A percentile compares a stretch with the other conserved stretches of the same genome.
These are phyloP conservation scores for Cladopsammia gracilis DNA, from an alignment of 64 coral and sea anemone species.

Conservation along the genomic window DNA sequence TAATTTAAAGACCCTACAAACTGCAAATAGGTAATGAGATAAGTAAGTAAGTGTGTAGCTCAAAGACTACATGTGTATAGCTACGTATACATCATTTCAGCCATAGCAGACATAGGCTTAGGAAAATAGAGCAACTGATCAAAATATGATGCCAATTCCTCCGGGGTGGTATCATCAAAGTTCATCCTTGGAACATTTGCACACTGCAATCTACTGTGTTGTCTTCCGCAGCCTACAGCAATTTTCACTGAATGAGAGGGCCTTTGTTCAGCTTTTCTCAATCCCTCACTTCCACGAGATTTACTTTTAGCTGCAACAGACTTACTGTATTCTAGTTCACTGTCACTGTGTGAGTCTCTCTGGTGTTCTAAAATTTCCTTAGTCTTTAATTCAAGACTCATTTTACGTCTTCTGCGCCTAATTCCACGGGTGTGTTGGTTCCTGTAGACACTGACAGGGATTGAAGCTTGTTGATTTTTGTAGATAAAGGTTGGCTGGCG, in stretches of 20 bases:
- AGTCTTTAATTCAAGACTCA: slow-evolving; percentile 12
- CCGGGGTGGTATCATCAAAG: slow-evolving; percentile 97
- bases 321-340: slow-evolving; percentile 21
- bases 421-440: slow-evolving; percentile 30
- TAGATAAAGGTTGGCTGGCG: slow-evolving; percentile 79
- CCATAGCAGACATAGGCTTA: slow-evolving; percentile 99
- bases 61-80: neutral
- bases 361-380: neutral
- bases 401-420: slow-evolving; percentile 21
- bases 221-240: slow-evolving; percentile 78
- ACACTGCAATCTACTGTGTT: slow-evolving; percentile 79
- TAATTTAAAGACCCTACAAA: too few relatives aligned
- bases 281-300: neutral
- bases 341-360: slow-evolving; percentile 31
- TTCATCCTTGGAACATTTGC: slow-evolving; percentile 67
- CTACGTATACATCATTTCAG: slow-evolving; percentile 99
- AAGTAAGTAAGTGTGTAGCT: too few relatives aligned
- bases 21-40: neutral
- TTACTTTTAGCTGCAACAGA: neutral
- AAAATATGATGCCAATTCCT: slow-evolving; percentile 98
- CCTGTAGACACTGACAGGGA: neutral
- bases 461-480: slow-evolving; percentile 63
- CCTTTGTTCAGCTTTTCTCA: neutral
- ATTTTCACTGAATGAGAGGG: slow-evolving; percentile 22
- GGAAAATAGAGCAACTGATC: slow-evolving; percentile 97